Percentiles rank a stretch among this genome's conserved stretches.
Conservation (phyloP, 2,797 vertebrate genomes). For the Anomalospiza imberbis region DNA sequence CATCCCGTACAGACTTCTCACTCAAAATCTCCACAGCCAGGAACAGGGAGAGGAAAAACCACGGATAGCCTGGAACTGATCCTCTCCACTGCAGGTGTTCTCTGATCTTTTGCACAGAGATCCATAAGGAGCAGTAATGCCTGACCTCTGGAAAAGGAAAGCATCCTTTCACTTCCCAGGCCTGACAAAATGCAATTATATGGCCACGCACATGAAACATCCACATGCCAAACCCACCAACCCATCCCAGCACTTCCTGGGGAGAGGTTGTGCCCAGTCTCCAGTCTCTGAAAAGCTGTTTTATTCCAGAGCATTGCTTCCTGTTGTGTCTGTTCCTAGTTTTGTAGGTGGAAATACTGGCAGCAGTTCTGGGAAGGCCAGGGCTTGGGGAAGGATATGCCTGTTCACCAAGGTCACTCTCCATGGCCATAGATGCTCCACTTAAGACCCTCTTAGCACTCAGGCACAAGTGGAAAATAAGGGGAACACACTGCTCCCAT, state of each 20-base stretch:
- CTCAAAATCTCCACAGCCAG: neutral
- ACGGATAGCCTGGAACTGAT: neutral
- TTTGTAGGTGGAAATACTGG: conserved; percentile 2
- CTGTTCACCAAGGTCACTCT: neutral
- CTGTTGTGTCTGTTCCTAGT: neutral
- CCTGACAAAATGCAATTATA: neutral
- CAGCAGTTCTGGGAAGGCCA: neutral
- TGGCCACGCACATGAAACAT: accelerated
- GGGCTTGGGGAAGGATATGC: neutral
- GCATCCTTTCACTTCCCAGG: neutral
- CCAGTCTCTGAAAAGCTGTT: neutral
- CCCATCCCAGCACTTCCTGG: neutral
- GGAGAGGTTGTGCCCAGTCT: neutral
- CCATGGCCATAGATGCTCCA: neutral
- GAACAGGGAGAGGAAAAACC: neutral
- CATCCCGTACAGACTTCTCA: neutral
- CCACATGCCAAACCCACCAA: neutral
- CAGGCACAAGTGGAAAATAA: neutral
- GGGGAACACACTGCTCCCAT: neutral
- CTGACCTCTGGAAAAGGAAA: neutral
- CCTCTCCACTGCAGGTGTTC: neutral
- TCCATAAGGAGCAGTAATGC: neutral
- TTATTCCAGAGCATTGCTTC: neutral
- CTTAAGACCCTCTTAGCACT: neutral
- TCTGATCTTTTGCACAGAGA: neutral